Conservation (phyloP, 2,888 invertebrate genomes). For the Hermaeophaga mercurialis region DNA sequence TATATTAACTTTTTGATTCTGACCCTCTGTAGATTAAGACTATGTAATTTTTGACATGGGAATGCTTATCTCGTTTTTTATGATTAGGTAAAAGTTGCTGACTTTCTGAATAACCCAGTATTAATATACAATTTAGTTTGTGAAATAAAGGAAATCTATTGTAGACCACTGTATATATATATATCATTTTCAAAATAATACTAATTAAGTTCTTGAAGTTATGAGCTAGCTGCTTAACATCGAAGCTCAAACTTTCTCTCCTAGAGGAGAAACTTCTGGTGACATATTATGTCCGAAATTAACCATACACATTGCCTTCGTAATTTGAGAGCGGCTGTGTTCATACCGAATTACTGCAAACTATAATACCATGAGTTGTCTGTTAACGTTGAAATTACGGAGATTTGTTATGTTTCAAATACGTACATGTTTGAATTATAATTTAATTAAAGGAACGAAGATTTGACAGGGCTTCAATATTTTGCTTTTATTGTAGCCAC, state of each 20-base stretch:
- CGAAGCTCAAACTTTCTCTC: slow-evolving; percentile 1
- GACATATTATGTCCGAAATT: slow-evolving; percentile 23
- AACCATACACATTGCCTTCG: slow-evolving; percentile 23
- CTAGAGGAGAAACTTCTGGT: slow-evolving; percentile 2
- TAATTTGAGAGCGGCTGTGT: slow-evolving; percentile 29
- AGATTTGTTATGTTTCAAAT: slow-evolving; percentile 25
- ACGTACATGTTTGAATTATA: slow-evolving; percentile 20
- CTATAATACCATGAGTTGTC: slow-evolving; percentile 24
- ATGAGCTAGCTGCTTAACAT: not conserved
- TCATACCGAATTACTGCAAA: slow-evolving; percentile 23
- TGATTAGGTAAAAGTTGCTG: too few species aligned
- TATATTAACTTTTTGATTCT: too few species aligned
- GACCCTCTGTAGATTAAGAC: too few species aligned
- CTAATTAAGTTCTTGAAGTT: not conserved
- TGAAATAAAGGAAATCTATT: too few species aligned
- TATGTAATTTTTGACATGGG: too few species aligned
- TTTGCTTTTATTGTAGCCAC: too few species aligned
- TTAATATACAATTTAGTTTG: too few species aligned
- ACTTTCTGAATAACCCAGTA: too few species aligned
- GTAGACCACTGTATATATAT: too few species aligned
- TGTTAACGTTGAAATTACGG: slow-evolving; percentile 29
- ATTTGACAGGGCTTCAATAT: too few species aligned
- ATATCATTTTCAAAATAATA: not conserved
- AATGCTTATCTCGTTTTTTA: too few species aligned
- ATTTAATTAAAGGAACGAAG: slow-evolving; percentile 18